Percentiles rank a stretch among this genome's conserved stretches.
Evolutionary conservation across 2,113 vertebrate genomes (phyloP).

Genomic region (Mormoops blainvillei): DNA sequence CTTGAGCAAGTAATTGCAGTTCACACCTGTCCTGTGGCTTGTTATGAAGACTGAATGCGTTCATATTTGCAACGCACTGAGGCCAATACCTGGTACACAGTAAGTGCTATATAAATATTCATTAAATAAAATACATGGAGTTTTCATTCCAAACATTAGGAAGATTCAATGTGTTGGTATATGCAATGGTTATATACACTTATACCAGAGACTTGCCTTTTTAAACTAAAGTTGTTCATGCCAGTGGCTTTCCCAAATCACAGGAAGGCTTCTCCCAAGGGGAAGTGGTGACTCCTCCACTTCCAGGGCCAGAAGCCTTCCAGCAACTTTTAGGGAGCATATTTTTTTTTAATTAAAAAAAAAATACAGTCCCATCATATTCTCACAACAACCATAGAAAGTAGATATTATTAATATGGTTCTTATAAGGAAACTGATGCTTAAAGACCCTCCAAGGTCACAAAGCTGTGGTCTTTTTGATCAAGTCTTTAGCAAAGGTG

Average conservation of each 20-base stretch:
- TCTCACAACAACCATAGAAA: not conserved
- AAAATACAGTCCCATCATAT: not conserved
- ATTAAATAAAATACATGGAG: not conserved
- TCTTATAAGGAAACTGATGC: not conserved
- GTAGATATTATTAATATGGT: not conserved
- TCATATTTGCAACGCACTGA: not conserved
- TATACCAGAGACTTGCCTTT: not conserved
- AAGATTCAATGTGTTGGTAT: not conserved
- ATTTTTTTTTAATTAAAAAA: not conserved
- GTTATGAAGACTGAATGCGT: not conserved
- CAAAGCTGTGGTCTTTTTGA: not conserved
- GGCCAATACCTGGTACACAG: not conserved
- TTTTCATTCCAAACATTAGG: not conserved
- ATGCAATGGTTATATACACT: not conserved
- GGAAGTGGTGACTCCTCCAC: not conserved
- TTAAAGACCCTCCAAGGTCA: not conserved
- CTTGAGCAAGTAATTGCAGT: not conserved
- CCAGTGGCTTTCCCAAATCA: not conserved
- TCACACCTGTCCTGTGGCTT: not conserved
- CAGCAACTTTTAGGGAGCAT: not conserved
- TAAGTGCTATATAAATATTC: not conserved
- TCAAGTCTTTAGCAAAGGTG: not conserved
- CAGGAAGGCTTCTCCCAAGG: not conserved
- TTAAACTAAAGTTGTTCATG: not conserved
- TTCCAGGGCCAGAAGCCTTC: not conserved